Evolutionary conservation across 2,888 invertebrate genomes (phyloP), one percentile per base, ranked within the genome.

Genomic region (Leptinotarsa haldemani): DNA sequence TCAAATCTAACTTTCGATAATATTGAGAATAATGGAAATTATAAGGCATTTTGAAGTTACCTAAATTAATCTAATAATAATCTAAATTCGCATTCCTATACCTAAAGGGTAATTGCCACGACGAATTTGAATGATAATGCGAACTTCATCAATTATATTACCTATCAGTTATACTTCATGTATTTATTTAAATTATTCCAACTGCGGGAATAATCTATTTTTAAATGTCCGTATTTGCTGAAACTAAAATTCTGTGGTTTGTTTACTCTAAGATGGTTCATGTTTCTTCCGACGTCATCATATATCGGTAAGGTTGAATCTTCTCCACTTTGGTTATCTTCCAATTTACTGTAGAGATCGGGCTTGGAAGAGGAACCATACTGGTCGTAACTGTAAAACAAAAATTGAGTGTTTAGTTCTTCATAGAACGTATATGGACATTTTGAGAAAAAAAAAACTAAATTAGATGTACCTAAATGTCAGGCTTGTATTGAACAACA

Each of bases 181-280:
- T 94, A 93, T 83, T 94, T 92, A 85, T 94, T 93, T 77, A 95
- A 89, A 73, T 93, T 94, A 86, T 93, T 93, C 94, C 94, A 95
- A 87, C 93, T 94, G 87, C 92, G 93, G 2, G 94, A 94, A 83
- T 95, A 95, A 85, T 95, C 95, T 80, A 95, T 94, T 88, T 94
- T 93, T 65, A 94, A 88, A 82, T 94, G 92, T 70, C 95, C 94
- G 83, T 94, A 94, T 81, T 92, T 92, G 83, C 93, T 94, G 75
- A 94, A 88, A 78, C 94, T 93, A 86, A 94, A 91, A 85, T 91
- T 92, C 65, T 90, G 89, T 4, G 92, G 91, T 70, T 91, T 74
- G 13, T 47, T 87, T 52, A 83, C 79, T 72, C 79, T 16, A 7
- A 15, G 61, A 30, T 61, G 61, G n/a, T 13, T 58, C 1, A 15